Percentiles rank a stretch among this genome's conserved stretches.
Evolutionary conservation across 2,113 vertebrate genomes (phyloP).

Genomic region (Phylloscopus trochilus): DNA sequence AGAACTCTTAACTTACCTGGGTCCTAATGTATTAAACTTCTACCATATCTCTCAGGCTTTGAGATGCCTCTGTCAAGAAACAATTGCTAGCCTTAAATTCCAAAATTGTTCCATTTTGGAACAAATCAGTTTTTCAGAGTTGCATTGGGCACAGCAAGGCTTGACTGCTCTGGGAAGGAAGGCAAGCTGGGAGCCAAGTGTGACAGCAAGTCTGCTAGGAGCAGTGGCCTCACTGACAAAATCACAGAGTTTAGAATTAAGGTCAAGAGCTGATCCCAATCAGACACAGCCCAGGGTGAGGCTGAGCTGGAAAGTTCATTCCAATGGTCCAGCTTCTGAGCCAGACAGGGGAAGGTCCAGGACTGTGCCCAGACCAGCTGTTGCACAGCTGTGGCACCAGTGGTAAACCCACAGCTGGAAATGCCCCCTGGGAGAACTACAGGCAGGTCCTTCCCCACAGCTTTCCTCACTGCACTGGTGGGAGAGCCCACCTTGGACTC

Average conservation of each 20-base stretch:
- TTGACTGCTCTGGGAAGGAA: neutral
- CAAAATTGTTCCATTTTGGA: neutral
- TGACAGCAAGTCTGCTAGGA: neutral
- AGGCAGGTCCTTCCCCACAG: neutral
- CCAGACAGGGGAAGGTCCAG: neutral
- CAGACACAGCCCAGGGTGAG: neutral
- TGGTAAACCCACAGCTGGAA: neutral
- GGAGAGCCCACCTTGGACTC: neutral
- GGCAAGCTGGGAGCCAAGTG: accelerated
- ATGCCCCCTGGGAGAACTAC: accelerated
- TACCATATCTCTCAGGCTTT: neutral
- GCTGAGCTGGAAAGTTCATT: neutral
- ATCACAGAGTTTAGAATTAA: neutral
- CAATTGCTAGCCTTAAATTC: neutral
- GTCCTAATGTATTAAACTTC: neutral
- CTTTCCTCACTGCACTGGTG: neutral
- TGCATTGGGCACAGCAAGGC: accelerated
- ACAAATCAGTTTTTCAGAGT: neutral
- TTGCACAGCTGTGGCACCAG: neutral
- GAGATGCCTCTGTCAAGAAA: neutral
- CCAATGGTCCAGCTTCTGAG: neutral
- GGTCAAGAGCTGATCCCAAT: neutral
- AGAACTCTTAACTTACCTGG: neutral
- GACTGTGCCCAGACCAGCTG: neutral
- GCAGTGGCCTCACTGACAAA: neutral